Base-by-base conservation (phyloP, 1,140 invertebrate species). In the Drosophila punjabiensis region DNA sequence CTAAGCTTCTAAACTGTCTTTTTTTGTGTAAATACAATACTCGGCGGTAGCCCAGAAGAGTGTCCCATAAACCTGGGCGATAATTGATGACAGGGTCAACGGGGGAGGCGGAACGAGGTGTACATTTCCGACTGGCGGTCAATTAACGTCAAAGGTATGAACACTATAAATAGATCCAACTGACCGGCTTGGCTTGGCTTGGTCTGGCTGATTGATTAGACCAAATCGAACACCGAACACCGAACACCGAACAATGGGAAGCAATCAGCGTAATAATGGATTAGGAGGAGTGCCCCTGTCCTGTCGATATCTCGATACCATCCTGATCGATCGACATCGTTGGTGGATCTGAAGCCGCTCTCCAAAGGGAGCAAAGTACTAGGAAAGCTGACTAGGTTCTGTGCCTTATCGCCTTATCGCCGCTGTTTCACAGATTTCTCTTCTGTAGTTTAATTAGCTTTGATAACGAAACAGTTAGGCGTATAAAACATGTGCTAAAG, bases 361-460 rank as follows among this genome's bases (percentile, higher is more conserved):
- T 16, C 11, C 11, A 28, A 5, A 16, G 4, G 47, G 20, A 48
- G 13, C 47, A 0, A 13, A 11, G 28, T 28, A 20, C 14, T 20
- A 2, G 7, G 11, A 8, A 24, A 16, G 32, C 20, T 35, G 20
- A 1, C 2, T 8, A 33, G 52, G 20, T 9, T 30, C 14, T 30
- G 11, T 14, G 3, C 24, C 37, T 53, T 68, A 68, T 71, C 68
- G 64, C 65, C 70, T 61, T 73, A 74, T 74, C 62, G 50, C 75
- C 53, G 68, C 53, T 59, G 30, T 47, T 47, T 73, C 60, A 81
- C 53, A 81, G 85, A 89, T 84, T 83, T 78, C 82, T 89, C 77
- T 78, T 79, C 58, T 80, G 47, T 37, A 41, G 67, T 74, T 81
- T 82, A 70, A 75, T 78, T 68, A 61, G 67, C 70, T 65, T 71